phyloP scores from a whole-genome alignment of 2,888 invertebrate species.

The Sminthurinus aureus region DNA sequence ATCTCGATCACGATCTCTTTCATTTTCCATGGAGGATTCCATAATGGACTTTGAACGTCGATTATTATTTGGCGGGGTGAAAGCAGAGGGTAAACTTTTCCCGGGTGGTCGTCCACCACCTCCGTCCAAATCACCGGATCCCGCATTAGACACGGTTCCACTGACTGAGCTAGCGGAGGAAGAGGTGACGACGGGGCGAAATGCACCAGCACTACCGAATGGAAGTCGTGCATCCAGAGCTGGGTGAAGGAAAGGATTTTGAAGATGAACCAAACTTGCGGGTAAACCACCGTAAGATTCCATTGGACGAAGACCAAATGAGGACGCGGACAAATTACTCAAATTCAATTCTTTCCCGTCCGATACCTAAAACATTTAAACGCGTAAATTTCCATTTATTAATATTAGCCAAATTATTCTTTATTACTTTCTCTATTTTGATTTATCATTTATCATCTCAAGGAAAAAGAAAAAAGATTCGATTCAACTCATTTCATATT shows the following conservation, averaged over 20 bases:
- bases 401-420: too few relatives aligned
- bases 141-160: not conserved
- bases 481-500: too few relatives aligned
- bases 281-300: conserved; percentile 71
- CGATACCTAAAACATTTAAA: conserved; percentile 41
- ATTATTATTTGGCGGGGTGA: conserved; percentile 54
- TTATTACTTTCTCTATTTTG: too few relatives aligned
- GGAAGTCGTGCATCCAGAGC: conserved; percentile 71
- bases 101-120: conserved; percentile 8
- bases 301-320: conserved; percentile 67
- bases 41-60: conserved; percentile 37
- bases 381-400: too few relatives aligned
- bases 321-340: conserved; percentile 60
- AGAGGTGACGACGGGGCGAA: conserved; percentile 69
- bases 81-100: conserved; percentile 57
- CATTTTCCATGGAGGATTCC: conserved; percentile 30
- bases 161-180: conserved; percentile 61
- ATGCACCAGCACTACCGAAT: conserved; percentile 68
- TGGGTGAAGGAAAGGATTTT: conserved; percentile 76
- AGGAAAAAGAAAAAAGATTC: too few relatives aligned
- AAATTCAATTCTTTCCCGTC: conserved; percentile 58
- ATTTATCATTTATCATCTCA: too few relatives aligned
- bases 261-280: conserved; percentile 75
- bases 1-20: not conserved
- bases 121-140: not conserved